Evolutionary conservation across 1,140 invertebrate species (phyloP).

Genomic region (Pseudomyrmex dendroicus): DNA sequence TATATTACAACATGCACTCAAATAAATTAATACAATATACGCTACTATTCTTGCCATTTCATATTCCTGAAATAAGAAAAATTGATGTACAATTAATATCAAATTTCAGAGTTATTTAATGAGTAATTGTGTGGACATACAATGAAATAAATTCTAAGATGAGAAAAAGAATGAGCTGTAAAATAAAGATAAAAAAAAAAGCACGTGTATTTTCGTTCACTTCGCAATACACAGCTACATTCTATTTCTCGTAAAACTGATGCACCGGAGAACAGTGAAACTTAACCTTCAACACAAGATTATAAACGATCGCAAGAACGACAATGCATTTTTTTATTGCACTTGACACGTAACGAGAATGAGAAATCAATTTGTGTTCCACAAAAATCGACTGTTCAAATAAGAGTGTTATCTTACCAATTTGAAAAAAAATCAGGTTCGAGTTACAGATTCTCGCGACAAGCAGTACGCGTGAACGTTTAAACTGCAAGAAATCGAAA

Average conservation of each 20-base stretch:
- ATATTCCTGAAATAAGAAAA: constrained; percentile 69
- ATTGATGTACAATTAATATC: neutral
- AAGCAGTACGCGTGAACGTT: neutral
- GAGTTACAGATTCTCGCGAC: neutral
- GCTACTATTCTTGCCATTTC: constrained; percentile 69
- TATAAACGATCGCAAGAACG: neutral
- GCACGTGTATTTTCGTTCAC: neutral
- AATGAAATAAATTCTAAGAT: neutral
- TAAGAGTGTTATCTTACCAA: constrained; percentile 16
- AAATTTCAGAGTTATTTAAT: neutral
- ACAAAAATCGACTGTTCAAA: neutral
- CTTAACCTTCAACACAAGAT: constrained; percentile 21
- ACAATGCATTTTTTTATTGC: neutral
- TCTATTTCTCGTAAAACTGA: neutral
- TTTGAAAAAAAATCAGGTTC: neutral
- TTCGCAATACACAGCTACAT: neutral
- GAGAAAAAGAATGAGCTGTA: neutral
- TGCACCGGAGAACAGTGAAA: neutral
- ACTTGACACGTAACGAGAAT: neutral
- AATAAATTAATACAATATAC: constrained; percentile 49
- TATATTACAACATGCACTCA: constrained; percentile 48
- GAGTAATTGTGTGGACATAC: neutral
- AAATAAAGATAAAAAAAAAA: neutral
- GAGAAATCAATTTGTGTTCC: neutral
- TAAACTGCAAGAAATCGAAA: constrained; percentile 1